A percentile compares a stretch with the other conserved stretches of the same genome.
Conservation (phyloP, 2,888 invertebrate species). For the Leptopterna dolabrata region DNA sequence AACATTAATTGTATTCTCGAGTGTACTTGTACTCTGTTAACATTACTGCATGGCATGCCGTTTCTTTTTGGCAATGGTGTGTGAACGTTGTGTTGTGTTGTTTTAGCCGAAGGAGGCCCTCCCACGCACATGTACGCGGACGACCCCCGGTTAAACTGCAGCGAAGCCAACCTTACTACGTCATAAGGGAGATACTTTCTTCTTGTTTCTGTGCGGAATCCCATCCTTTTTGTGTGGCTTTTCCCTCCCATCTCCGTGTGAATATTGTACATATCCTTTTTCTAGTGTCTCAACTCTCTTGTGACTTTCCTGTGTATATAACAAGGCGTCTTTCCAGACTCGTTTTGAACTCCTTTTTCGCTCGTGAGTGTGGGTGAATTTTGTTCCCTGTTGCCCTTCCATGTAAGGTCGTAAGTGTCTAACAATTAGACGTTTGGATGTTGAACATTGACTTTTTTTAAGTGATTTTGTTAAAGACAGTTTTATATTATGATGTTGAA, state of each 20-base stretch:
- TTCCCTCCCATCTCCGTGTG: slow-evolving; percentile 24
- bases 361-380: background rate
- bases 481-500: slow-evolving; percentile 21
- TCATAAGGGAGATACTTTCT: slow-evolving; percentile 42
- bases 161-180: slow-evolving; percentile 58
- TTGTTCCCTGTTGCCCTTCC: background rate
- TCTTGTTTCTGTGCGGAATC: background rate
- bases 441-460: slow-evolving; percentile 30
- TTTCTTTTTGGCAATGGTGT: background rate
- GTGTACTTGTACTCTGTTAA: background rate
- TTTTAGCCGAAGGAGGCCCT: slow-evolving; percentile 60
- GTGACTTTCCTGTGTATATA: slow-evolving; percentile 20
- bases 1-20: too few relatives aligned
- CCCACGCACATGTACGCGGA: slow-evolving; percentile 63
- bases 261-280: slow-evolving; percentile 48
- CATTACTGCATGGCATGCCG: background rate
- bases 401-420: slow-evolving; percentile 8
- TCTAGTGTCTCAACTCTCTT: slow-evolving; percentile 10
- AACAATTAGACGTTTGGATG: slow-evolving; percentile 28
- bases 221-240: slow-evolving; percentile 26
- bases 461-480: slow-evolving; percentile 36
- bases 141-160: slow-evolving; percentile 61
- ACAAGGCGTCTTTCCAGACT: background rate
- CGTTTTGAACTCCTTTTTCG: background rate
- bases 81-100: slow-evolving; percentile 23